Evolutionary conservation across 1,140 invertebrate species (phyloP).

Genomic region (Orchesella cincta): DNA sequence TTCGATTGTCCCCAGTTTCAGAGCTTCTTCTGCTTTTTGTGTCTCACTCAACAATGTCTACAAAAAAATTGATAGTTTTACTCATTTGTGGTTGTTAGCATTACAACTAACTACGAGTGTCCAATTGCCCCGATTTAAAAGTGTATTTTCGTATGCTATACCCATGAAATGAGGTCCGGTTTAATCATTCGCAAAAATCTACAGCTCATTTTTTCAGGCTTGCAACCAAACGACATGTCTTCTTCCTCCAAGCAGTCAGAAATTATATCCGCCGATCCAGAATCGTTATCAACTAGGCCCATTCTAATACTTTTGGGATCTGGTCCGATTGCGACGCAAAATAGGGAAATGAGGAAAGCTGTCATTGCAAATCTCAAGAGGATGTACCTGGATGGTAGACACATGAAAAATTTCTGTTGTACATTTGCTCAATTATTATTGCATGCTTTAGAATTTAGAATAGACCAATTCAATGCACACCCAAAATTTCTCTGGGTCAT

Average conservation of each 20-base stretch:
- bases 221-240: conserved; percentile 16
- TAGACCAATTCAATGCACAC: no score
- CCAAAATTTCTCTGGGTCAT: neutral
- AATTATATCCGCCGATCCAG: neutral
- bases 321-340: conserved; percentile 2
- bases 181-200: neutral
- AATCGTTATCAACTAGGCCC: conserved; percentile 8
- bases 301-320: conserved; percentile 11
- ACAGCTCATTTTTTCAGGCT: conserved; percentile 23
- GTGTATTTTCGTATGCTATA: neutral
- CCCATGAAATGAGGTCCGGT: neutral
- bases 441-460: neutral
- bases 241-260: conserved; percentile 2
- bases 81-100: no score
- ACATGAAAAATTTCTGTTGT: neutral
- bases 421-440: neutral
- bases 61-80: neutral
- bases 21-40: neutral
- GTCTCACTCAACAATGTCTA: neutral
- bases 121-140: no score
- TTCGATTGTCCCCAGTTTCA: neutral
- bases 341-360: neutral
- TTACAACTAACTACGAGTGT: no score
- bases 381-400: neutral
- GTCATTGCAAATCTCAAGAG: neutral